Conservation (phyloP, 1,140 invertebrate species). For the Anthonomus grandis region DNA sequence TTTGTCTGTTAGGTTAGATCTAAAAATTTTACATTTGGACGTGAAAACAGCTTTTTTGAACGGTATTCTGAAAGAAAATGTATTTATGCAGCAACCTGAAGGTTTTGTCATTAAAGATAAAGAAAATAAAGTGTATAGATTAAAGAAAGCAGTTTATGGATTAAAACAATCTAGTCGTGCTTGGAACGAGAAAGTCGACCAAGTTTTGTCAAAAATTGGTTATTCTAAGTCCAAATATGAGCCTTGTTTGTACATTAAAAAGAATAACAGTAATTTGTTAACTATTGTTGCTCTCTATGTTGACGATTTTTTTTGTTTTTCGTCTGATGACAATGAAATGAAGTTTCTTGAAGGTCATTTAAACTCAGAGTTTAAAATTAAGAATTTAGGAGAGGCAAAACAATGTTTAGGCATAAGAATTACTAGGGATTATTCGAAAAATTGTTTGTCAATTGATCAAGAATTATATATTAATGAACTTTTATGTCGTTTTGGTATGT, state of each 20-base stretch:
- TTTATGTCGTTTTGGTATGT: constrained; percentile 24
- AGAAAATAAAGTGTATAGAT: constrained; percentile 40
- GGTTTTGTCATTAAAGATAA: constrained; percentile 27
- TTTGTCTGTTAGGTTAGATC: constrained; percentile 33
- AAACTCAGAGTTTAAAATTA: constrained; percentile 32
- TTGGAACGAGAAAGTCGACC: constrained; percentile 38
- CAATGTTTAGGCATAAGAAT: constrained; percentile 37
- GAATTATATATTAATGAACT: constrained; percentile 31
- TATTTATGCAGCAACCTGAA: too few relatives aligned
- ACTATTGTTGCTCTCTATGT: constrained; percentile 34
- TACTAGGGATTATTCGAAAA: constrained; percentile 7
- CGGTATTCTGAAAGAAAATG: constrained; percentile 41
- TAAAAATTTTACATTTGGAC: constrained; percentile 40
- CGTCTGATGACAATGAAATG: constrained; percentile 20
- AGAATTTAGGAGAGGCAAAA: constrained; percentile 35
- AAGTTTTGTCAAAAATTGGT: constrained; percentile 30
- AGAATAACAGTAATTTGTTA: constrained; percentile 6
- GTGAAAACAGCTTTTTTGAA: constrained; percentile 47
- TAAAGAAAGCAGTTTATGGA: constrained; percentile 41
- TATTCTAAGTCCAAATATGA: constrained; percentile 42
- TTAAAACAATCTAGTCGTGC: too few relatives aligned
- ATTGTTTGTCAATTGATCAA: constrained; percentile 30
- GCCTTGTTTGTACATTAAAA: constrained; percentile 39
- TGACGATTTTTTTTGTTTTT: constrained; percentile 19
- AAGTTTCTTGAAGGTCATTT: constrained; percentile 24